A percentile compares a stretch with the other conserved stretches of the same genome.
phyloP scores from a whole-genome alignment of 2,113 vertebrate genomes.

The Dasyornis broadbenti region DNA sequence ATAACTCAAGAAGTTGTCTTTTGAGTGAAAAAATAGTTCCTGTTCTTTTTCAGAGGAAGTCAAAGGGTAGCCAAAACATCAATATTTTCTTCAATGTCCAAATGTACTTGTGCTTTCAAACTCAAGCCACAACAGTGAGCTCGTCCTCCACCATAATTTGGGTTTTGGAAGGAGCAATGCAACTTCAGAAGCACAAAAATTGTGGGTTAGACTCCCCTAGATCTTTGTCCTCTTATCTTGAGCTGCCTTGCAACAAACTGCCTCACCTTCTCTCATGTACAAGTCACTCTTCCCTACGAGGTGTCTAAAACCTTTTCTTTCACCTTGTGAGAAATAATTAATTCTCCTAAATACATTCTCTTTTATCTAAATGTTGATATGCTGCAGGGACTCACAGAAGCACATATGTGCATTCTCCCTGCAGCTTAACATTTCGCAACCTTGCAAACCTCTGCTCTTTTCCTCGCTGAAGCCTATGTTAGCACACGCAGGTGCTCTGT shows the following conservation, averaged over 20 bases:
- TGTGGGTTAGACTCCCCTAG: not conserved
- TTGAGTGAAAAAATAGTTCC: not conserved
- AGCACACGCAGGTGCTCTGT: not conserved
- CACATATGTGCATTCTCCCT: not conserved
- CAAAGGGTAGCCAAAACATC: not conserved
- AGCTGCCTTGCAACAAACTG: not conserved
- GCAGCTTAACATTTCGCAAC: not conserved
- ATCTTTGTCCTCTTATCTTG: not conserved
- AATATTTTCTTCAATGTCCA: not conserved
- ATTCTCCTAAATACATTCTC: not conserved
- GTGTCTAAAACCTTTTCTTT: not conserved
- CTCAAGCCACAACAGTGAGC: not conserved
- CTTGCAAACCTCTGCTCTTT: not conserved
- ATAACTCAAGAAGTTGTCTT: not conserved
- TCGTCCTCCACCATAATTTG: not conserved
- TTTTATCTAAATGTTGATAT: not conserved
- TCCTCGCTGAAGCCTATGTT: not conserved
- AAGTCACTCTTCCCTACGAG: not conserved
- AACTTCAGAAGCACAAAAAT: not conserved
- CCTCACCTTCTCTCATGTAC: not conserved
- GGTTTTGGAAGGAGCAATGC: not conserved
- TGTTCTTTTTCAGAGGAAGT: not conserved
- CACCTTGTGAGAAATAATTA: not conserved
- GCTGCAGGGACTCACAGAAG: not conserved
- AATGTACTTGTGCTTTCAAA: not conserved